phyloP scores from a whole-genome alignment of 2,888 invertebrate genomes.

The Griposia aprilina region DNA sequence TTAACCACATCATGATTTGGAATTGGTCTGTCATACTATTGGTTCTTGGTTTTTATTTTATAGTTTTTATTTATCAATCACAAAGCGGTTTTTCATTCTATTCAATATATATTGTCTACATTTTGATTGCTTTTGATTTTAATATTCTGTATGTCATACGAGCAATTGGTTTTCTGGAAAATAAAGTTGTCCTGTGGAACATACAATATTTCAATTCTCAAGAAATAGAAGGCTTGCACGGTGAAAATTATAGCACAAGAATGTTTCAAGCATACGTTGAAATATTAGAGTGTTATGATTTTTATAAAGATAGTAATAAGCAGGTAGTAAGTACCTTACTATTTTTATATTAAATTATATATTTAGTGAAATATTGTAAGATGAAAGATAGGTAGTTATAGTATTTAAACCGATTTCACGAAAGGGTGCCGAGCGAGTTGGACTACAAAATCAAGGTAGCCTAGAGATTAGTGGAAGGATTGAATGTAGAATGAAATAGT shows the following conservation, averaged over 20 bases:
- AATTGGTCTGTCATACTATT: conserved; percentile 29
- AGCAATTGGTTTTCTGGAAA: conserved; percentile 5
- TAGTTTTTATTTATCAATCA: not conserved
- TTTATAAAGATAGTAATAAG: conserved; percentile 23
- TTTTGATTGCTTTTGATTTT: conserved; percentile 8
- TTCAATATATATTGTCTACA: not conserved
- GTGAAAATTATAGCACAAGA: not conserved
- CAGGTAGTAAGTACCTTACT: conserved; percentile 17
- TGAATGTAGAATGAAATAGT: not conserved
- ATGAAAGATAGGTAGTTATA: not conserved
- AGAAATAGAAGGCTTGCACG: not conserved
- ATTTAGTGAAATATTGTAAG: not conserved
- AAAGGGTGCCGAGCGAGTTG: not conserved
- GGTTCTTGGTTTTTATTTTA: not conserved
- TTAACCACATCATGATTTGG: not conserved
- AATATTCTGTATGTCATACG: not conserved
- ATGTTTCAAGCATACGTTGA: conserved; percentile 28
- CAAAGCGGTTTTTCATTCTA: not conserved
- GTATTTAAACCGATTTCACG: not conserved
- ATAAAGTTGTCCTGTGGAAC: conserved; percentile 20
- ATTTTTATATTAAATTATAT: too few species aligned
- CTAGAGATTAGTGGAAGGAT: not conserved
- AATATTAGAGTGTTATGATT: conserved; percentile 37
- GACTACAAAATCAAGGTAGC: not conserved
- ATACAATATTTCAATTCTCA: not conserved